Evolutionary conservation across 2,888 invertebrate species (phyloP).

Genomic region (Alentia gelatinosa): DNA sequence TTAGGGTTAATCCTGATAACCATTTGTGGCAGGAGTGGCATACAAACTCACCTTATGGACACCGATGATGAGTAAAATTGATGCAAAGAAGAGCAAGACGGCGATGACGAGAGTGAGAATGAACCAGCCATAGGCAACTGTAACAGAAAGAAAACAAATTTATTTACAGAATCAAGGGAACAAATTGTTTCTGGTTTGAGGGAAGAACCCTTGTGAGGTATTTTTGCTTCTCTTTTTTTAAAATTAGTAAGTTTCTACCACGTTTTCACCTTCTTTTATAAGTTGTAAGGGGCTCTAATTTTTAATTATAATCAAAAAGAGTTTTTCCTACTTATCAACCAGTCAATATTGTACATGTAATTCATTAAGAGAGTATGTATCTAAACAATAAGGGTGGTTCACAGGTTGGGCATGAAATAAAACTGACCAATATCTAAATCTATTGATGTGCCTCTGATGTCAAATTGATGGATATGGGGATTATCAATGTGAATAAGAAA

Average conservation of each 20-base stretch:
- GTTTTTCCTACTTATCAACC: too few relatives aligned
- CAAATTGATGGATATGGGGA: too few relatives aligned
- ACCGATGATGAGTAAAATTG: slow-evolving; percentile 46
- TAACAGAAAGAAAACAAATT: background rate
- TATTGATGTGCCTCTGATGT: too few relatives aligned
- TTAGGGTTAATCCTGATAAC: too few relatives aligned
- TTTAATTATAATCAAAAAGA: background rate
- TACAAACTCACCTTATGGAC: slow-evolving; percentile 45
- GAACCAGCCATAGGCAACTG: slow-evolving; percentile 49
- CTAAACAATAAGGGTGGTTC: background rate
- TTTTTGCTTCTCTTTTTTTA: background rate
- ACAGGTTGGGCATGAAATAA: too few relatives aligned
- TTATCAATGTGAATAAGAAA: too few relatives aligned
- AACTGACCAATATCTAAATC: too few relatives aligned
- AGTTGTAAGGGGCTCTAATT: background rate
- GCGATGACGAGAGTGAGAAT: slow-evolving; percentile 40
- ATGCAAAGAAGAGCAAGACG: slow-evolving; percentile 37
- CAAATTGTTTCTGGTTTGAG: background rate
- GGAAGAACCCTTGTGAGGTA: background rate
- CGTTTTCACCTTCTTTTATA: background rate
- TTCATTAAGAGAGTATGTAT: background rate
- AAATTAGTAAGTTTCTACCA: background rate
- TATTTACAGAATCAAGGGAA: background rate
- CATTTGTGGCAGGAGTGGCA: too few relatives aligned
- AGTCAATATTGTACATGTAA: too few relatives aligned